Conservation (phyloP, 2,113 vertebrate genomes). For the Dipodomys ordii region DNA sequence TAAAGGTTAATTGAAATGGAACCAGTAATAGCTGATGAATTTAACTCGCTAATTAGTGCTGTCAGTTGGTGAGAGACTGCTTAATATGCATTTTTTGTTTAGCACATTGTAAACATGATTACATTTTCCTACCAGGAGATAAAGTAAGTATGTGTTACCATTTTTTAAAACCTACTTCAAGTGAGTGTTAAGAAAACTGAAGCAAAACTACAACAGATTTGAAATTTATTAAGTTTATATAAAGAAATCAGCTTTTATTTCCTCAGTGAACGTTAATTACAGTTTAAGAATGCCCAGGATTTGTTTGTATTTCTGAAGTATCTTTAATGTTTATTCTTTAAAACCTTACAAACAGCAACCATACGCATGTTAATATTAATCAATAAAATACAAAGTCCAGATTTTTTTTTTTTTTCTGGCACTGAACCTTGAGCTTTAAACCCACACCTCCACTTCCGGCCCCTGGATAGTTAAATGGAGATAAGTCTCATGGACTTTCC, state of each 20-base stretch:
- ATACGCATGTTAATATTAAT: not conserved
- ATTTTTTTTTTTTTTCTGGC: not conserved
- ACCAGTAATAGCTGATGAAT: slow-evolving; percentile 41
- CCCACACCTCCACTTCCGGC: too few species aligned
- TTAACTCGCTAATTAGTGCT: slow-evolving; percentile 62
- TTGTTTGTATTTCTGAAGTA: not conserved
- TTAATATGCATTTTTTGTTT: slow-evolving; percentile 65
- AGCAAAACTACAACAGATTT: not conserved
- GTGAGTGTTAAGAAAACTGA: slow-evolving; percentile 42
- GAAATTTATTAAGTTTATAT: slow-evolving; percentile 24
- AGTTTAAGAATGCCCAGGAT: not conserved
- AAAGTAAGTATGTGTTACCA: slow-evolving; percentile 66
- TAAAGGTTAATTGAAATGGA: slow-evolving; percentile 70
- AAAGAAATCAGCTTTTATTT: slow-evolving; percentile 42
- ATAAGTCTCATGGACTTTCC: too few species aligned
- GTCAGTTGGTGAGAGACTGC: slow-evolving; percentile 58
- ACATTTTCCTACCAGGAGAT: slow-evolving; percentile 58
- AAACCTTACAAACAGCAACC: not conserved
- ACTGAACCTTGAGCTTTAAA: too few species aligned
- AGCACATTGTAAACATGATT: slow-evolving; percentile 72
- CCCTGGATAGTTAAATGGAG: too few species aligned
- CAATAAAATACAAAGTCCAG: not conserved
- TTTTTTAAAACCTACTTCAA: slow-evolving; percentile 54
- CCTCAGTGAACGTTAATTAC: slow-evolving; percentile 28
- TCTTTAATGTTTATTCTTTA: not conserved